Evolutionary conservation across 1,140 invertebrate species (phyloP), one percentile per base, ranked within the genome.

Genomic region (Contarinia nasturtii): DNA sequence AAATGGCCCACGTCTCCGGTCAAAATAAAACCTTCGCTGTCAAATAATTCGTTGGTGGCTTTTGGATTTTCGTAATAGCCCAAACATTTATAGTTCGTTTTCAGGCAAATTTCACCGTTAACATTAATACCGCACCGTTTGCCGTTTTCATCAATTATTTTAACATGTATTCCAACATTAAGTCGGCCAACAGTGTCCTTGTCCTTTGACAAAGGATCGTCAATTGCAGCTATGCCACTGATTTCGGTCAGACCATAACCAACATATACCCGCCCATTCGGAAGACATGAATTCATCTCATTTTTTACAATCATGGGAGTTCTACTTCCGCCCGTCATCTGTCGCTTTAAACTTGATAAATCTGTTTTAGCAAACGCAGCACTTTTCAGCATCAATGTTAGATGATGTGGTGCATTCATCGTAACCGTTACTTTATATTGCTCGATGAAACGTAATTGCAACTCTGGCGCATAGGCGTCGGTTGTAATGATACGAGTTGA

Each of bases 1-100:
- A 71, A 65, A 47, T 69, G 71, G 33, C 73, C 79, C 50, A 80
- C 63, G 58, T 82, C 80, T 21, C 79, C 80, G 33, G 79, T 79
- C 45, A 72, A 66, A 12, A 79, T 61, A 77, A 79, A 85, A 14
- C 79, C 77, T 45, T 66, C 62, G 15, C 55, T 57, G 49, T 64
- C 61, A 48, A 61, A 61, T 22, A 63, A 56, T 2, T 55, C 54
- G 46, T 57, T 61, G 7, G 61, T 58, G 33, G 58, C 58, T 15
- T 58, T 58, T 1, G 55, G 57, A 48, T 62, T 61, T 40, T 55
- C 61, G 22, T 60, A 63, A 38, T 64, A 64, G 22, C 61, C 61
- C n/a, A 59, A 57, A 58, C 60, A 63, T 1, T 53, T 46, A 40
- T 58, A 55, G 7, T 53, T 51, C 5, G 53, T 57, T 47, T 57